Percentiles rank a stretch among this genome's conserved stretches.
Conservation (phyloP, 1,140 invertebrate species). For the Nymphalis io region DNA sequence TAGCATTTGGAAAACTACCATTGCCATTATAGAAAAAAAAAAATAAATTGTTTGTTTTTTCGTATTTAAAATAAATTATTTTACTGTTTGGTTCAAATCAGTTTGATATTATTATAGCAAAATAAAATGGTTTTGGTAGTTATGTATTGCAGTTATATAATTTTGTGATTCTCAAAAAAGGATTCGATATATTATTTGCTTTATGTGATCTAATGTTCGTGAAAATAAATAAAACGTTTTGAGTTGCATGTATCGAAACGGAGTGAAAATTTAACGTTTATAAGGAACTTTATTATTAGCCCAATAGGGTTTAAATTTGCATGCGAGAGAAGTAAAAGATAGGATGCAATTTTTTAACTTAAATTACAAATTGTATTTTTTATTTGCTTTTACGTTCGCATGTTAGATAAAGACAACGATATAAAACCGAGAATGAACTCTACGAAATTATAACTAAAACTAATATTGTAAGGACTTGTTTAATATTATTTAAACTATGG, state of each 20-base stretch:
- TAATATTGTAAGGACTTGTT: no score
- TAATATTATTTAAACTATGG: no score
- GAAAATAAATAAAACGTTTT: no score
- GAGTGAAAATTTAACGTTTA: background rate
- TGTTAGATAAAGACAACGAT: background rate
- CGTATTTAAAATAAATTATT: background rate
- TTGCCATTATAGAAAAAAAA: conserved; percentile 19
- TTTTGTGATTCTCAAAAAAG: conserved; percentile 7
- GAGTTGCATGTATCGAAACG: conserved; percentile 1
- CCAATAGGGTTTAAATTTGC: background rate
- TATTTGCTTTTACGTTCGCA: background rate
- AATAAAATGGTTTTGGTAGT: conserved; percentile 24
- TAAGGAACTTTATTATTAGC: background rate
- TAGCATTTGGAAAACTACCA: conserved; percentile 37
- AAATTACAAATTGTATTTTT: background rate
- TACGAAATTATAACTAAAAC: no score
- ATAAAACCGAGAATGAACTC: no score
- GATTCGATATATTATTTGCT: background rate
- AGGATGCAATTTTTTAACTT: background rate
- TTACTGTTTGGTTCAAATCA: background rate
- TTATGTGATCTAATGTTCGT: background rate
- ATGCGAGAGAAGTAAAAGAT: background rate
- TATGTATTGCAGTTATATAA: conserved; percentile 4
- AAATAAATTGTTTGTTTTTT: background rate
- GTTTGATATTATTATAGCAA: background rate